Conservation (phyloP, 2,113 vertebrate genomes). For the Cichladusa arquata region DNA sequence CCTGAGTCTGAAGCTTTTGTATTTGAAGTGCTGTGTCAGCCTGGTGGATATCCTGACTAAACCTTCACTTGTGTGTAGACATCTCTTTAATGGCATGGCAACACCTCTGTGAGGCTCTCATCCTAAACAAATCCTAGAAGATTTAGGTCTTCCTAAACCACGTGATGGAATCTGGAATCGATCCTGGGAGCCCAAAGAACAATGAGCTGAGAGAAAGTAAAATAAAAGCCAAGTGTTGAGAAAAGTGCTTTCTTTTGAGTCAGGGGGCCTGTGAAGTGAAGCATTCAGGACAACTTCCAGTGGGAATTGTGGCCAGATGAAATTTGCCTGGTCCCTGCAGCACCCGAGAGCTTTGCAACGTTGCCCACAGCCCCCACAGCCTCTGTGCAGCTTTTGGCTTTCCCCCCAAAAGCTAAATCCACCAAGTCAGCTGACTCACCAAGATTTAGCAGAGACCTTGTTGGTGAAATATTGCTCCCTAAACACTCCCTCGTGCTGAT, state of each 20-base stretch:
- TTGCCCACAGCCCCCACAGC: background rate
- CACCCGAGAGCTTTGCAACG: accelerated
- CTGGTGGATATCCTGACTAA: background rate
- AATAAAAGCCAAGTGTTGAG: background rate
- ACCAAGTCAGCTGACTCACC: background rate
- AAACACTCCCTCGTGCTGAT: accelerated
- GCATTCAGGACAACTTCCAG: background rate
- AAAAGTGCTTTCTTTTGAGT: background rate
- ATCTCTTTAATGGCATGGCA: background rate
- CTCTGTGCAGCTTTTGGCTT: background rate
- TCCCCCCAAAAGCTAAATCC: background rate
- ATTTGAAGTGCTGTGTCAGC: background rate
- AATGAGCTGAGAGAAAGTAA: background rate
- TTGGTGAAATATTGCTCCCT: background rate
- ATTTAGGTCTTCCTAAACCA: background rate
- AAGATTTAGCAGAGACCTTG: background rate
- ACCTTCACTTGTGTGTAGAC: background rate
- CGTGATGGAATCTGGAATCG: background rate
- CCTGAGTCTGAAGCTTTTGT: background rate
- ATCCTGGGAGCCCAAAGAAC: background rate
- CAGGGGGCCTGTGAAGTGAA: background rate
- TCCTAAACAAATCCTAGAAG: background rate
- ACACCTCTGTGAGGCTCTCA: background rate
- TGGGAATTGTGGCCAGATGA: background rate
- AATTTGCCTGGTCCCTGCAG: background rate